phyloP scores from a whole-genome alignment of 2,113 vertebrate genomes.

The Boleophthalmus pectinirostris region DNA sequence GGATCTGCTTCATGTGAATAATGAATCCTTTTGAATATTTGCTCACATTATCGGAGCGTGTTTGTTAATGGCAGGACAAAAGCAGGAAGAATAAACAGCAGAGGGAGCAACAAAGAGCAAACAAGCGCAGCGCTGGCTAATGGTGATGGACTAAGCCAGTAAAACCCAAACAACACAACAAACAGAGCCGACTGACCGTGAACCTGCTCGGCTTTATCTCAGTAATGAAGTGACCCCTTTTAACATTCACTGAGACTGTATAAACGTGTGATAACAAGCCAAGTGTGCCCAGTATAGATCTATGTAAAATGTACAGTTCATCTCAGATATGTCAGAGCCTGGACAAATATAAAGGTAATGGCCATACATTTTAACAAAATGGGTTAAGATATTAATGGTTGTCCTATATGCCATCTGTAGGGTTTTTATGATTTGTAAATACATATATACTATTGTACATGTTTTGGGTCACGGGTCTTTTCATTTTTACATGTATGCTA shows the following conservation, averaged over 20 bases:
- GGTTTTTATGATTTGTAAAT: background rate
- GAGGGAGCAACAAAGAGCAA: slow-evolving; percentile 55
- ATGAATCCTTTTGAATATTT: slow-evolving; percentile 51
- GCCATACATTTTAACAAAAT: background rate
- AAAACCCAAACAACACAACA: slow-evolving; percentile 49
- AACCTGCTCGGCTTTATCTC: slow-evolving; percentile 46
- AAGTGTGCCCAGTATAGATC: background rate
- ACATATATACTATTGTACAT: background rate
- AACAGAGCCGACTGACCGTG: slow-evolving; percentile 16
- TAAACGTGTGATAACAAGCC: slow-evolving; percentile 38
- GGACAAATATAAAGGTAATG: background rate
- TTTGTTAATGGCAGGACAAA: slow-evolving; percentile 63
- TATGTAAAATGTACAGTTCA: background rate
- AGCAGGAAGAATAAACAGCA: slow-evolving; percentile 38
- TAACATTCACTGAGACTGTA: slow-evolving; percentile 39
- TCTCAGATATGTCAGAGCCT: background rate
- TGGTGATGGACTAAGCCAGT: slow-evolving; percentile 46
- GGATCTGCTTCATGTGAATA: slow-evolving; percentile 25
- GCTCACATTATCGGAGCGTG: slow-evolving; percentile 53
- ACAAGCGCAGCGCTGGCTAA: slow-evolving; percentile 26
- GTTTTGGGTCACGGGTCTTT: background rate
- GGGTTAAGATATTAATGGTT: too few relatives aligned
- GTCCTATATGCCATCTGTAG: background rate
- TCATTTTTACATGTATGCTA: background rate
- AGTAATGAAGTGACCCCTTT: slow-evolving; percentile 53